Base-by-base conservation (phyloP, 2,113 vertebrate genomes). In the Mus pahari region DNA sequence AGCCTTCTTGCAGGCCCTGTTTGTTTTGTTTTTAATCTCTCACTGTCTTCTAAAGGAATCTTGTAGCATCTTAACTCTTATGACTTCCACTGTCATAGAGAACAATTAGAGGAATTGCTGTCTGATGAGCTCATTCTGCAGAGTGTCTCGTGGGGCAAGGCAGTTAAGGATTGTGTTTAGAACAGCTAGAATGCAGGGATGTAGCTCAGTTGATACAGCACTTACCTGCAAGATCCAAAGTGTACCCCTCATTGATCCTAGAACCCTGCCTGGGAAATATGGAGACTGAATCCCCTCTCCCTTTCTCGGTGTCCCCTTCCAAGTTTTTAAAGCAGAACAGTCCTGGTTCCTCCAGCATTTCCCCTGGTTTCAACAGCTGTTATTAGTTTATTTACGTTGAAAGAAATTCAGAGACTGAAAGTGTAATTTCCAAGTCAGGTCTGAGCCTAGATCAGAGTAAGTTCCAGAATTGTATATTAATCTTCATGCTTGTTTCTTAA, bases 351-450 rank as follows among this genome's bases (percentile, higher is more conserved):
- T 87, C 64, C 36, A 39, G 1, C 42, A 4, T 91, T 77, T 82
- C 33, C 58, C 68, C 36, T 71, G 12, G 17, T 20, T 81, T 62
- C 58, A 50, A 16, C 0, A 42, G 26, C 48, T 91, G 8, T 70
- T 74, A 33, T 68, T 87, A 90, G 75, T 53, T 31, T 78, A 22
- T 48, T 45, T 33, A 62, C 31, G 62, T 3, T 36, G 22, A n/a
- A 91, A 91, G 71, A 89, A 91, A 36, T 82, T 45, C 16, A 36
- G 50, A 91, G 42, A 74, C 2, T 92, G 58, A 90, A 92, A 92
- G 73, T 79, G 71, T 22, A 78, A 78, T 89, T 78, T 78, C 36
- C 33, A 55, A 55, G 16, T 60, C 22, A 28, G 53, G 62, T 66
- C 19, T 78, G 62, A 88, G 82, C 62, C 66, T 20, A 68, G 58